Evolutionary conservation across 2,888 invertebrate species (phyloP), one percentile per base, ranked within the genome.

Genomic region (Entomobrya proxima): DNA sequence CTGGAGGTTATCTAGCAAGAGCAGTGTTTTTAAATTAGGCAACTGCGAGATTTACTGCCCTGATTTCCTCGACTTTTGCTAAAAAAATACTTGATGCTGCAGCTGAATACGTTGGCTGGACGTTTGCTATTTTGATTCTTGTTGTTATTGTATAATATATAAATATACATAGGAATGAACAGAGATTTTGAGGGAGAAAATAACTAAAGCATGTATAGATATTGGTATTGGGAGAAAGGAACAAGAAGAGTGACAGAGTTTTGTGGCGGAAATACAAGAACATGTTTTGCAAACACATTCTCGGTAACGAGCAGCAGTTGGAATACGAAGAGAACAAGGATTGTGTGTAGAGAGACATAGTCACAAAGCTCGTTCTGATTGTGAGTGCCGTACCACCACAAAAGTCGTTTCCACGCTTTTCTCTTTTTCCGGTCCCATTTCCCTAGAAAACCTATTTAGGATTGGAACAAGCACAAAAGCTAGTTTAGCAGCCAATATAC

Each of bases 21-120:
- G 76, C 85, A 85, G 85, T 85, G 85, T 80, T 85, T 85, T 85
- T 76, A 79, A 85, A 85, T 85, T 80, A 80, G 85, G 85, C 80
- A 80, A 85, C 76, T 85, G 55, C 44, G 80, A 85, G 85, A 85
- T 85, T 85, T 85, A 85, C 85, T 85, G 76, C 85, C 85, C 80
- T 80, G 85, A 85, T 85, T 85, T 85, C 85, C 80, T 80, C 69
- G 7, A 74, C 79, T 74, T 61, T 18, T 64, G 24, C 50, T 58
- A 32, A 69, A 79, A 52, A 52, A 64, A 35, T 9, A 5, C 40
- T 44, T 44, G 44, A 40, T 32, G 21, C 24, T 67, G 67, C 2
- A n/a, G 32, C 47, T 47, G 47, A 7, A 13, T 2, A 27, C 32
- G 2, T 2, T 2, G 32, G 6, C 50, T 77, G n/a, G 30, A 52